Percentiles rank a stretch among this genome's conserved stretches.
phyloP scores from a whole-genome alignment of 2,113 vertebrate species.

The Mus pahari region DNA sequence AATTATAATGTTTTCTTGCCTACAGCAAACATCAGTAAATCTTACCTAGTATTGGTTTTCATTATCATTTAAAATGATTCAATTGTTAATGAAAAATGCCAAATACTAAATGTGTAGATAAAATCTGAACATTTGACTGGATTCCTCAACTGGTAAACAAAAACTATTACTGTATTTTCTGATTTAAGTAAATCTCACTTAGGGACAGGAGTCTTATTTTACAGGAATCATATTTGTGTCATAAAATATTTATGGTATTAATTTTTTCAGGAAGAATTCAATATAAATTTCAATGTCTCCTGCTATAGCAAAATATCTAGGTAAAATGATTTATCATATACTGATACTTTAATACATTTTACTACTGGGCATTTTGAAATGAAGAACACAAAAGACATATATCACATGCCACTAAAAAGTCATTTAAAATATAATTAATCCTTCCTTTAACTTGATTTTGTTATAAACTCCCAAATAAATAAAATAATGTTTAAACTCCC shows the following conservation, averaged over 20 bases:
- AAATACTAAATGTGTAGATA: not conserved
- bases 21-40: constrained; percentile 1
- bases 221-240: not conserved
- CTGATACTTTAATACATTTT: constrained; percentile 28
- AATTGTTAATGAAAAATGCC: constrained; percentile 10
- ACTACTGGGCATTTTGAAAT: constrained; percentile 39
- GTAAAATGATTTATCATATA: not conserved
- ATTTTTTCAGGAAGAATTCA: not conserved
- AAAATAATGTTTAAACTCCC: not conserved
- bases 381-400: not conserved
- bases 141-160: not conserved
- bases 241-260: constrained; percentile 35
- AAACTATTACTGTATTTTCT: not conserved
- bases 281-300: not conserved
- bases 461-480: not conserved
- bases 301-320: not conserved
- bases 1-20: not conserved
- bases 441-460: not conserved
- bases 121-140: not conserved
- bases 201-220: not conserved
- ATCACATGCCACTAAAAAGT: not conserved
- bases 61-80: constrained; percentile 29
- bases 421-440: not conserved
- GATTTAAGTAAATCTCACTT: not conserved
- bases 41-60: not conserved